Evolutionary conservation across 1,140 invertebrate species (phyloP), one percentile per base, ranked within the genome.

Genomic region (Calosoma granatense): DNA sequence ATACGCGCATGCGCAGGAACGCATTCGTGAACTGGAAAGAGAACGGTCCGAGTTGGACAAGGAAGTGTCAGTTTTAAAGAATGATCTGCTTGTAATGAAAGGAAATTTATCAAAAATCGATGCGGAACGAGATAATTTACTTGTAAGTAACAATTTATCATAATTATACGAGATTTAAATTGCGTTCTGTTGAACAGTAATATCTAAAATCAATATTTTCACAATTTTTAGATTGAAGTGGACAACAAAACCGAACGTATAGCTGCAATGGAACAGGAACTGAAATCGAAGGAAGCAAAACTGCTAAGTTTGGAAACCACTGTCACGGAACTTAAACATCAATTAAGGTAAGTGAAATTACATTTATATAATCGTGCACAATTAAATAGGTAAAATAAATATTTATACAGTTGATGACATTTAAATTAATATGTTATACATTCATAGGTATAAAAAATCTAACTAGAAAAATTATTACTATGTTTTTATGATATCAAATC

Each of bases 221-320:
- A 14, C 19, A 20, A 2, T 23, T 66, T 69, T 57, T 55, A 71
- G 70, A 65, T 68, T 43, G 61, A 59, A 14, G 57, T 73, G 12
- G 70, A 72, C 56, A 65, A 66, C 41, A 72, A 72, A 65, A 72
- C 71, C 2, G 70, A 72, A 54, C 61, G 64, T 63, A 60, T 67
- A 11, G 68, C 59, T 9, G 20, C 15, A 19, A 52, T 73, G 30
- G 68, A 72, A 55, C 52, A 65, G 26, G 61, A 69, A n/a, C 26
- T 71, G 11, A 58, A 56, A 23, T 20, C 23, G 11, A 68, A 64
- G 43, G 62, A 64, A 20, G 59, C 62, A 20, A 52, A 54, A 1
- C 56, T 69, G 4, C n/a, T 22, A 12, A 52, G 21, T 1, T 51
- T 66, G 3, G 65, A 70, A 57, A 51, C 19, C 39, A 58, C 63